phyloP scores from a whole-genome alignment of 1,140 invertebrate species.

The Panagrolaimus sp. region DNA sequence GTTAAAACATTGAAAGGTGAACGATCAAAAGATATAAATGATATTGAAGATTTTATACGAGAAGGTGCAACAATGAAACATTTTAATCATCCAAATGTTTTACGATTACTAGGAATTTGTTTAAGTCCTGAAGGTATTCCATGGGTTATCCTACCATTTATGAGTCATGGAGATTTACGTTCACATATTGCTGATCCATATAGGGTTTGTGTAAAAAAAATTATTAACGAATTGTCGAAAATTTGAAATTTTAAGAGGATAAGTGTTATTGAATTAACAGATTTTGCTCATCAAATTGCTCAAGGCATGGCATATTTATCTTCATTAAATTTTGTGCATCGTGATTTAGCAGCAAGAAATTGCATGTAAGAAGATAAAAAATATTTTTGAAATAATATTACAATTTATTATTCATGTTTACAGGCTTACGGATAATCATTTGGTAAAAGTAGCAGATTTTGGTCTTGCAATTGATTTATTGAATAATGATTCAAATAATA shows the following conservation, averaged over 20 bases:
- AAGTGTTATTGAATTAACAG: conserved; percentile 7
- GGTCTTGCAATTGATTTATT: conserved; percentile 56
- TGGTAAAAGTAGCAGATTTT: conserved; percentile 59
- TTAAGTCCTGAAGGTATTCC: conserved; percentile 47
- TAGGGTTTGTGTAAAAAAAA: conserved; percentile 36
- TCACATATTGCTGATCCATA: conserved; percentile 51
- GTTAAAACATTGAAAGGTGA: conserved; percentile 50
- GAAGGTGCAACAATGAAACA: conserved; percentile 55
- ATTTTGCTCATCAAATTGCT: conserved; percentile 9
- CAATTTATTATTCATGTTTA: too few relatives aligned
- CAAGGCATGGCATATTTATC: conserved; percentile 13
- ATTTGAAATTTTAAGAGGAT: background rate
- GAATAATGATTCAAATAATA: conserved; percentile 41
- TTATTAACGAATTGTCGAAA: background rate
- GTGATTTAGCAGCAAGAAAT: conserved; percentile 17
- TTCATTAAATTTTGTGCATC: conserved; percentile 11
- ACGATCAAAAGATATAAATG: conserved; percentile 33
- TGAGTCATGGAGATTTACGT: conserved; percentile 52
- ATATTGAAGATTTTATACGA: conserved; percentile 51
- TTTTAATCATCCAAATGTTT: conserved; percentile 54
- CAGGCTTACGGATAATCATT: conserved; percentile 48
- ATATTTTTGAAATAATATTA: too few relatives aligned
- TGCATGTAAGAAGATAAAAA: conserved; percentile 49
- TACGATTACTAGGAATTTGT: conserved; percentile 45
- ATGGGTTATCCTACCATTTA: conserved; percentile 55